These are phyloP conservation scores for Bugulina stolonifera DNA, from an alignment of 2,888 invertebrate genomes.

Conservation along the genomic window DNA sequence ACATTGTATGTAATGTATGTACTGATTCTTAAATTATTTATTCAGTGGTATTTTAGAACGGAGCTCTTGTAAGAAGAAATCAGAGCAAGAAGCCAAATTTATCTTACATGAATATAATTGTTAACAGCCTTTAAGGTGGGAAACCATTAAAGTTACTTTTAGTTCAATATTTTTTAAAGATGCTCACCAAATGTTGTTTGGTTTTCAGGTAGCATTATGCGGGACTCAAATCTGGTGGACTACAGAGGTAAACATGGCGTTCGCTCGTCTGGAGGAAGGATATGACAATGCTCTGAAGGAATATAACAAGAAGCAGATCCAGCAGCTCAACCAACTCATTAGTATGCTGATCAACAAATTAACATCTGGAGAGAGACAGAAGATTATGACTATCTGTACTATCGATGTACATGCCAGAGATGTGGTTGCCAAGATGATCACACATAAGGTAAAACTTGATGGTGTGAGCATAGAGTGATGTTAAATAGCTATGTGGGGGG, in stretches of 20 bases:
- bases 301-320: slow-evolving; percentile 68
- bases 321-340: slow-evolving; percentile 83
- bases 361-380: slow-evolving; percentile 82
- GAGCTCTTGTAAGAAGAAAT: too few species aligned
- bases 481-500: too few species aligned
- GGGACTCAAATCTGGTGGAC: slow-evolving; percentile 98
- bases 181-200: too few species aligned
- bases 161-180: too few species aligned
- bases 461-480: too few species aligned
- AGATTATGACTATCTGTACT: slow-evolving; percentile 97
- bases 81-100: too few species aligned
- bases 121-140: too few species aligned
- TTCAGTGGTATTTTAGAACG: too few species aligned
- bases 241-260: slow-evolving; percentile 84
- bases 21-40: too few species aligned
- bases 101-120: too few species aligned
- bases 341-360: slow-evolving; percentile 80
- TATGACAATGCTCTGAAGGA: slow-evolving; percentile 94
- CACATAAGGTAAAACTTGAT: slow-evolving; percentile 67
- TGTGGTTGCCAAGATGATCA: slow-evolving; percentile 86
- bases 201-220: slow-evolving; percentile 68
- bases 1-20: not conserved
- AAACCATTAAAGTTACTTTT: too few species aligned
- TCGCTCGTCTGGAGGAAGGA: slow-evolving; percentile 82
- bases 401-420: slow-evolving; percentile 85